Evolutionary conservation across 23 tunicate genomes (phyloP), one percentile per base, ranked within the genome.

Genomic region (Halocynthia aurantium): DNA sequence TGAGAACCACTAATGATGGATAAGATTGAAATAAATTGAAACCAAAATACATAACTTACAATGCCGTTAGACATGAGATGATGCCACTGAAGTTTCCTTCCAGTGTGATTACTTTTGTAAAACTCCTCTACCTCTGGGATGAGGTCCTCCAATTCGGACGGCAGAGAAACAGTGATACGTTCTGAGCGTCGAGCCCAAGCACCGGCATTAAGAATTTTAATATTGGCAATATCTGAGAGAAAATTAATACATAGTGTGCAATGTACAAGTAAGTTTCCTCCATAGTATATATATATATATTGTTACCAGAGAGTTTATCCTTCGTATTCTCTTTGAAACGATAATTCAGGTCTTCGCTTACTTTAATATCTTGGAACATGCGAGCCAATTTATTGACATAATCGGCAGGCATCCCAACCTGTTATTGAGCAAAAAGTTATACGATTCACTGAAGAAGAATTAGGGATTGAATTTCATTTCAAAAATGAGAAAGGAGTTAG

Each of bases 331-430:
- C 97, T 76, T 85, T 85, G 58, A 91, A 85, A 17, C 69, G 72
- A 55, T 76, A 77, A 68, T 91, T 91, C 12, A 91, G 68, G 77
- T 91, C 97, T 53, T 91, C 90, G 61, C 90, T 85, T 11, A 91
- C 90, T 85, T 85, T 91, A 60, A 91, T 91, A 68, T 91, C 97
- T 81, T 91, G 97, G 61, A 91, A 91, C 97, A 91, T 91, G 7
- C 97, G 79, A 50, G 90, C 87, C 13, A 91, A 81, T 61, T 91
- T 91, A 62, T 91, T 91, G 64, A 91, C 90, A 61, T 76, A 85
- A 77, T 91, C 97, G 2, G 97, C 90, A 20, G 97, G 97, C 97
- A 91, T 91, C 5, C 97, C 97, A 56, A 91, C 87, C 90, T 85
- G 65, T 12, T 22, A 54, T 50, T 72, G 1, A 44, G 2, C 13